A percentile compares a stretch with the other conserved stretches of the same genome.
Evolutionary conservation across 2,113 vertebrate genomes (phyloP).

Genomic region (Ranitomeya variabilis): DNA sequence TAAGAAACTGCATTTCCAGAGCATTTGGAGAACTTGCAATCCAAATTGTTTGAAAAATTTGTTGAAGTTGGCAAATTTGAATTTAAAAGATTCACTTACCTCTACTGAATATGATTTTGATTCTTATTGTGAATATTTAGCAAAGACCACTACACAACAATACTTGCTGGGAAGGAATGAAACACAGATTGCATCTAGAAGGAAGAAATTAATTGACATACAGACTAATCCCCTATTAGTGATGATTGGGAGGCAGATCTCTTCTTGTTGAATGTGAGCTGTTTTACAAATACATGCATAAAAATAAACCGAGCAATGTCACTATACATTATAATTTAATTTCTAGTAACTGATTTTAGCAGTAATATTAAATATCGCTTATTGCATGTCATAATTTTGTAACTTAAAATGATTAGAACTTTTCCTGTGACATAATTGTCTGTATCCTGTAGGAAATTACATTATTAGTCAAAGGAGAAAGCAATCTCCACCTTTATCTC

Average conservation of each 20-base stretch:
- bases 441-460: constrained; percentile 55
- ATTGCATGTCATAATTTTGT: neutral
- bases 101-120: too few species aligned
- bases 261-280: neutral
- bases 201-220: too few species aligned
- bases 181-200: neutral
- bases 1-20: too few species aligned
- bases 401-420: constrained; percentile 23
- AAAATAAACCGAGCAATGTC: neutral
- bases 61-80: too few species aligned
- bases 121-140: too few species aligned
- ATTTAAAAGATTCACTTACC: too few species aligned
- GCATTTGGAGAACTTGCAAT: too few species aligned
- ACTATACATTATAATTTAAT: neutral
- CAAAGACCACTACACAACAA: neutral
- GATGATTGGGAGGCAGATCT: neutral
- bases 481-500: constrained; percentile 49
- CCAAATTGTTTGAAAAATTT: too few species aligned
- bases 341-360: neutral
- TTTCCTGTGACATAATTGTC: constrained; percentile 48
- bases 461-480: constrained; percentile 47
- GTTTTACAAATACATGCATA: neutral
- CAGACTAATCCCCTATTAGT: neutral
- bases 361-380: neutral
- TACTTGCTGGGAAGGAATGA: neutral